These are phyloP conservation scores for Orchestia grillus DNA, from an alignment of 1,140 invertebrate species.

Conservation along the genomic window DNA sequence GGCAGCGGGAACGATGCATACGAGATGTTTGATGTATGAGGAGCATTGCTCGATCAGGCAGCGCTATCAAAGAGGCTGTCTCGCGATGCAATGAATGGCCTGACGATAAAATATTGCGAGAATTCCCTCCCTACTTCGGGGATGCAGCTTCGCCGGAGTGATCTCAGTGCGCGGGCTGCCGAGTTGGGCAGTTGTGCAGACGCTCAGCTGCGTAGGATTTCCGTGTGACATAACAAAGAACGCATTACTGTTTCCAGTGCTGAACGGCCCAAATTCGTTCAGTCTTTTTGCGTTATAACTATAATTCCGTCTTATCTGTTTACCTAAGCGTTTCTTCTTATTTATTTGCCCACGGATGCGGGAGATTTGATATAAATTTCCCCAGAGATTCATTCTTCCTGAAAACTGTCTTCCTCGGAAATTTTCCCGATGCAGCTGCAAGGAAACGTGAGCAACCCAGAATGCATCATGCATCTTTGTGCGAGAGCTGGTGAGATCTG, in stretches of 20 bases:
- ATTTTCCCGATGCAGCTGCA: too few relatives aligned
- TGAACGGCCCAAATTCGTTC: too few relatives aligned
- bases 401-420: too few relatives aligned
- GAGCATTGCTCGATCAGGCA: constrained; percentile 22
- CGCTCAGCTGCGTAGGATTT: neutral
- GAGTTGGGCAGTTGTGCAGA: neutral
- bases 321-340: too few relatives aligned
- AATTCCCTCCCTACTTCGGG: neutral
- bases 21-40: constrained; percentile 11
- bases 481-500: too few relatives aligned
- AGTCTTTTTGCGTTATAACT: too few relatives aligned
- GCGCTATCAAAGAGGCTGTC: constrained; percentile 30
- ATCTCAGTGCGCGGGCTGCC: neutral
- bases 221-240: neutral
- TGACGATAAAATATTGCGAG: neutral
- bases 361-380: too few relatives aligned
- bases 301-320: too few relatives aligned
- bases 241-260: neutral
- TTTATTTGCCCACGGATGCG: too few relatives aligned
- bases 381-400: too few relatives aligned
- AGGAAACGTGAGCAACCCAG: too few relatives aligned
- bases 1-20: neutral
- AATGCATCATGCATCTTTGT: too few relatives aligned
- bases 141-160: neutral
- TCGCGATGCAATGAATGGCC: constrained; percentile 17